phyloP scores from a whole-genome alignment of 2,888 invertebrate genomes.

The Metacarcinus magister region DNA sequence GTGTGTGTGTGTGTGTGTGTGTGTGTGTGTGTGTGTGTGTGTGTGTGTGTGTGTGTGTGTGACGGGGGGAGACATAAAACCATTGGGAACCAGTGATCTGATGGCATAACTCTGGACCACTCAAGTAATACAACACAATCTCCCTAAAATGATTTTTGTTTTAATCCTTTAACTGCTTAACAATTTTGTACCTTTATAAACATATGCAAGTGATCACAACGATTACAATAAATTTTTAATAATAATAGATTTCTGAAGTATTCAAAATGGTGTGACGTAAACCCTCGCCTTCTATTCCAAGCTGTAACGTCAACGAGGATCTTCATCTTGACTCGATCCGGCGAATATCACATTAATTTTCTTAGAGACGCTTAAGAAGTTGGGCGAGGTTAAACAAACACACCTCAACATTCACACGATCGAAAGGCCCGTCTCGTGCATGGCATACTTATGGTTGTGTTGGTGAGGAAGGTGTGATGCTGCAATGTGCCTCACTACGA shows the following conservation, averaged over 20 bases:
- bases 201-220: neutral
- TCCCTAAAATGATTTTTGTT: neutral
- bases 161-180: neutral
- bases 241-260: neutral
- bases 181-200: neutral
- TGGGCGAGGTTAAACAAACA: neutral
- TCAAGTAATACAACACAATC: neutral
- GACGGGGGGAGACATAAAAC: neutral
- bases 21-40: constrained; percentile 26
- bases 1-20: constrained; percentile 26
- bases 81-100: neutral
- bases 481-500: neutral
- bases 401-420: neutral
- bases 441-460: neutral
- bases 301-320: neutral
- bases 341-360: neutral
- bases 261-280: neutral
- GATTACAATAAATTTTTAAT: neutral
- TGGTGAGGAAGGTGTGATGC: neutral
- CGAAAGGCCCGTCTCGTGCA: neutral
- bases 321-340: neutral
- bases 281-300: neutral
- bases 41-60: too few relatives aligned
- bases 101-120: neutral
- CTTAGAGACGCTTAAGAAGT: neutral